Conservation (phyloP, 2,113 vertebrate genomes). For the Melanotaenia duboulayi region DNA sequence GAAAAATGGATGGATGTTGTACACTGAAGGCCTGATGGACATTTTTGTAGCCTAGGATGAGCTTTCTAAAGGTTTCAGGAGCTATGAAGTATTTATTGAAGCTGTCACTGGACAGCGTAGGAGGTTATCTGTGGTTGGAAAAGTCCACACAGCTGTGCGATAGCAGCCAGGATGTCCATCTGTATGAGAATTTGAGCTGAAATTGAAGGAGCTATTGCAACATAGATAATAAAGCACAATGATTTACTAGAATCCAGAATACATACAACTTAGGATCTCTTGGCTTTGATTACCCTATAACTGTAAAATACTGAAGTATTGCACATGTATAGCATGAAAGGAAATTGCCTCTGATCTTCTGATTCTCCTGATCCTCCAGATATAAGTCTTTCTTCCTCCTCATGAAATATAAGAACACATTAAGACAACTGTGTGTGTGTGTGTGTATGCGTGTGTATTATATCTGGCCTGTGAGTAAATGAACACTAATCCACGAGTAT, state of each 20-base stretch:
- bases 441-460: neutral
- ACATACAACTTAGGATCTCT: neutral
- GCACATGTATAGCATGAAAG: neutral
- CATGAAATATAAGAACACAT: conserved; percentile 4
- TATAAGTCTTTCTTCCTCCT: neutral
- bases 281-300: neutral
- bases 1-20: neutral
- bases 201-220: conserved; percentile 16
- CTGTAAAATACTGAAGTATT: neutral
- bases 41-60: neutral
- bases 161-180: neutral
- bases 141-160: conserved; percentile 28
- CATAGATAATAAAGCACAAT: neutral
- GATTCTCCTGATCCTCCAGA: neutral
- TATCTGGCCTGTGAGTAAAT: neutral
- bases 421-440: neutral
- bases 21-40: neutral
- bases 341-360: neutral
- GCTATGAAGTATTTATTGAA: conserved; percentile 56
- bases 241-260: neutral
- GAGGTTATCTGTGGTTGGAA: conserved; percentile 22
- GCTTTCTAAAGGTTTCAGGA: conserved; percentile 18
- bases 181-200: conserved; percentile 19
- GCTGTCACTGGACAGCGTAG: conserved; percentile 36
- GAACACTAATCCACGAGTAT: neutral